These are phyloP conservation scores for Limenitis camilla DNA, from an alignment of 2,888 invertebrate genomes.

Conservation along the genomic window DNA sequence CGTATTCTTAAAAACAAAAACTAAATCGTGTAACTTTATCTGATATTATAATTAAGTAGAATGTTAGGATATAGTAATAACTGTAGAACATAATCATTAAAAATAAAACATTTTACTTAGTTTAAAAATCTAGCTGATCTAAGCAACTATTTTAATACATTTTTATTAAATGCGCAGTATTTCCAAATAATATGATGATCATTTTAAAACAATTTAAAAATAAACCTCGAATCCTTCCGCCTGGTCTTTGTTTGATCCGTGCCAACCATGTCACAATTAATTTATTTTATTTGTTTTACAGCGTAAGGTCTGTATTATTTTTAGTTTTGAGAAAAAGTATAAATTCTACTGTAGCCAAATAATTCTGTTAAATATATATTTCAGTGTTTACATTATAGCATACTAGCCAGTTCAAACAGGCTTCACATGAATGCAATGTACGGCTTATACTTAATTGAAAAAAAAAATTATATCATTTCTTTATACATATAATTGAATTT, in stretches of 20 bases:
- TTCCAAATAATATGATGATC: slow-evolving; percentile 12
- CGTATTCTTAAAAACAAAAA: background rate
- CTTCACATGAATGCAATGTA: too few species aligned
- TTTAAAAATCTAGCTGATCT: too few species aligned
- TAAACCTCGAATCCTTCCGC: slow-evolving; percentile 26
- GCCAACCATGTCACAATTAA: slow-evolving; percentile 27
- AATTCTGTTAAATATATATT: too few species aligned
- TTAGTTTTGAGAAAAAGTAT: background rate
- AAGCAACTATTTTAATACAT: background rate
- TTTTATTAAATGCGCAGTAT: slow-evolving; percentile 11
- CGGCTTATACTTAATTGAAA: too few species aligned
- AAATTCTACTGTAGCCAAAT: too few species aligned
- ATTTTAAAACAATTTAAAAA: slow-evolving; percentile 28
- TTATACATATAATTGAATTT: too few species aligned
- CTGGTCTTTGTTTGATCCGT: slow-evolving; percentile 29
- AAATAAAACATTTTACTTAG: too few species aligned
- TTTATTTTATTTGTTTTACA: slow-evolving; percentile 50
- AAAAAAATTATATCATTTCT: too few species aligned
- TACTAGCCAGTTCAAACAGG: too few species aligned
- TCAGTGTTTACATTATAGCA: too few species aligned
- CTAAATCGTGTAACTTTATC: background rate
- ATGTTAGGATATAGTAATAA: background rate
- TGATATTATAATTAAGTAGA: background rate
- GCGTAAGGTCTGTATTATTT: slow-evolving; percentile 59
- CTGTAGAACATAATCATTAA: too few species aligned